Base-by-base conservation (phyloP, 2,113 vertebrate genomes). In the Protobothrops flavoviridis region DNA sequence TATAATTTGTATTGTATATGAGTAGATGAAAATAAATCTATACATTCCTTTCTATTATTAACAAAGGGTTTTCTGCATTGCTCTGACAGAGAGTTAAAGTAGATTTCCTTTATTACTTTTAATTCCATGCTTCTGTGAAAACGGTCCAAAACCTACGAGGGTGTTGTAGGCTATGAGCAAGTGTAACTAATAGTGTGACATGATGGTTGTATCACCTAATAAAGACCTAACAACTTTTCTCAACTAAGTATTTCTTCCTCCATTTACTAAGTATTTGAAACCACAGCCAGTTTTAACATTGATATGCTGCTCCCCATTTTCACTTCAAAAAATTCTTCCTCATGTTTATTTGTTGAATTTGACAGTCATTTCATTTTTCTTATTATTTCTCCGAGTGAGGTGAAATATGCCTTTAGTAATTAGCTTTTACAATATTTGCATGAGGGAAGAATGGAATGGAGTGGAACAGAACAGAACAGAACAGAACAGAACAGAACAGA, bases 361-460 rank as follows among this genome's bases (percentile, higher is more conserved):
- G 23, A 29, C 88, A 90, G 6, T 56, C 48, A 52, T 74, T 93
- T 90, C 56, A n/a, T 39, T 21, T 86, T 15, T 52, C 2, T 6
- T 11, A 8, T 55, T 55, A n/a, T 88, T 88, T 26, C 74, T 52
- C 4, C 29, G 29, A 55, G 33, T 86, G 74, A 50, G 5, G 45
- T 12, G 45, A 86, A 90, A n/a, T 3, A 33, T 29, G 29, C 26
- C n/a, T 33, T 85, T 57, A 9, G 81, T 64, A 93, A 90, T 90
- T 93, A 89, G 92, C 1, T 93, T 93, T 59, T 95, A 4, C 4
- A 90, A 74, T 59, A 17, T 17, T 95, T n/a, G 33, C 86, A n/a
- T 87, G 24, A 2, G 2, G 1, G 43, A 56, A 15, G 26, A 64
- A 64, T 9, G 48, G 48, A 50, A 8, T 50, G 8, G 48, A 50